A percentile compares a stretch with the other conserved stretches of the same genome.
phyloP scores from a whole-genome alignment of 2,113 vertebrate species.

The Albula glossodonta region DNA sequence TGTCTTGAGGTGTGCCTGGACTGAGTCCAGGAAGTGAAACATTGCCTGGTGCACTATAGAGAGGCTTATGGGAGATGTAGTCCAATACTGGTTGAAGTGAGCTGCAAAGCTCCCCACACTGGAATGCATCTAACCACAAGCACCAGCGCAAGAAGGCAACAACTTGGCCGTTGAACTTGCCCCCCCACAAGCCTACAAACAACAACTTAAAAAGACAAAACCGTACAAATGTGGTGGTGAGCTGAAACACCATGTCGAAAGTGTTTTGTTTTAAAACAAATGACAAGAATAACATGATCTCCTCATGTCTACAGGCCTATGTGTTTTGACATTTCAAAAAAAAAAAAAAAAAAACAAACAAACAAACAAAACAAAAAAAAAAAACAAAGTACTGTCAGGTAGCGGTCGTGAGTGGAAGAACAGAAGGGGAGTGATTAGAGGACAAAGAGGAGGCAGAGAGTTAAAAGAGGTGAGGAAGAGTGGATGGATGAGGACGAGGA shows the following conservation, averaged over 20 bases:
- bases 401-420: conserved; percentile 76
- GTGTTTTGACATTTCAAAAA: conserved; percentile 32
- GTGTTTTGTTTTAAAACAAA: conserved; percentile 71
- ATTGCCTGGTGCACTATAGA: not conserved
- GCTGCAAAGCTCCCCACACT: not conserved
- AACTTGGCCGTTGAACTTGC: not conserved
- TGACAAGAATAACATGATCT: conserved; percentile 83
- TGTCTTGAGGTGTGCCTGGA: conserved; percentile 40
- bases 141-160: not conserved
- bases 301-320: conserved; percentile 68
- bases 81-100: not conserved
- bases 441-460: conserved; percentile 48
- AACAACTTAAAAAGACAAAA: conserved; percentile 64
- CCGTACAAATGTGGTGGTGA: conserved; percentile 75
- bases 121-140: not conserved
- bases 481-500: conserved; percentile 36
- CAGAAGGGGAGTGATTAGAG: conserved; percentile 55
- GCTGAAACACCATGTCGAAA: conserved; percentile 51
- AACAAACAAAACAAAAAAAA: not conserved
- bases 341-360: conserved; percentile 57
- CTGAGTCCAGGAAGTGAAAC: conserved; percentile 38
- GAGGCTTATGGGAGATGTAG: not conserved
- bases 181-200: conserved; percentile 20
- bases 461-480: conserved; percentile 48
- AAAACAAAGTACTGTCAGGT: conserved; percentile 75